Evolutionary conservation across 1,140 invertebrate genomes (phyloP), one percentile per base, ranked within the genome.

Genomic region (Pygmarrhopalites habei): DNA sequence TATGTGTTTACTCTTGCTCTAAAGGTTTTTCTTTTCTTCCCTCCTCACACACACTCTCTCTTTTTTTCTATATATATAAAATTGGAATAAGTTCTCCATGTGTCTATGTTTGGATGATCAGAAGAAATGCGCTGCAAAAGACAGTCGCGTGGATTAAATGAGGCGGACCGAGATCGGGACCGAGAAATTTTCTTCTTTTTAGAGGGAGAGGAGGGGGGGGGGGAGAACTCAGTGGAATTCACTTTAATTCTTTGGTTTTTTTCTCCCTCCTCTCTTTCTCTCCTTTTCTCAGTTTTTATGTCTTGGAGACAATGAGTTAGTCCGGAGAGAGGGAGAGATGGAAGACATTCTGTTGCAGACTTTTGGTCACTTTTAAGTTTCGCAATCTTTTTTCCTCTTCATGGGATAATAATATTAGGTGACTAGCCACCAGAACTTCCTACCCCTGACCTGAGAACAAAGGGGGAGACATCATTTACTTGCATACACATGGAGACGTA

Each of bases 91-190:
- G 49, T 28, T 52, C n/a, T 17, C 5, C 23, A 10, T 52, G 10
- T 56, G 53, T 41, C 53, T 41, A 56, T 39, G 30, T 56, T 29
- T 39, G 53, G 35, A 56, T 56, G 53, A 56, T 56, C 30, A 56
- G 53, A 23, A 41, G 53, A 56, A 41, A 56, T 35, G 21, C 30
- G 30, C 53, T 56, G 53, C 30, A 56, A 56, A 39, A 41, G 53
- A 56, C 53, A 56, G 29, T 56, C 30, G 30, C 26, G 17, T 56
- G 53, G 30, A 39, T 35, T 23, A 39, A 39, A 56, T 35, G 53
- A 56, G 29, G 7, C 28, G 53, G 53, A 35, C 32, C 15, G 10
- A 39, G 53, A 56, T 35, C 49, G 46, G 51, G 51, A 32, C 51
- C 15, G 10, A 21, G n/a, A n/a, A n/a, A n/a, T n/a, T n/a, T n/a